Base-by-base conservation (phyloP, 1,140 invertebrate species). In the Temnothorax curvispinosus region DNA sequence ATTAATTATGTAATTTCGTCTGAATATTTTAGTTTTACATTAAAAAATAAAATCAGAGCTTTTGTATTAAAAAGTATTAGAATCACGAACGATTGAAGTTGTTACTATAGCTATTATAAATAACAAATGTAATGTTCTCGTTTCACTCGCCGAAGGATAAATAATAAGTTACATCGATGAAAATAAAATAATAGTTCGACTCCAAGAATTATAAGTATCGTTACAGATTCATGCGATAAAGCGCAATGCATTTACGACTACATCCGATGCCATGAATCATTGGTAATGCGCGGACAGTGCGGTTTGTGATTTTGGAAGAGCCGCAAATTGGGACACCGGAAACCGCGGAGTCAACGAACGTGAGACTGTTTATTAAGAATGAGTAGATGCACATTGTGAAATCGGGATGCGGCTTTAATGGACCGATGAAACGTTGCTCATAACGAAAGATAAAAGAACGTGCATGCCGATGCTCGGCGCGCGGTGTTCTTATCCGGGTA, bases 251-350 rank as follows among this genome's bases (percentile, higher is more conserved):
- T 58, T 77, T 27, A 38, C 32, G 32, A 32, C 32, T 41, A 13
- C 7, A 4, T 52, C 3, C 44, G 35, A 67, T 67, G 47, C 18
- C 15, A 35, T 38, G n/a, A 52, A 80, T 52, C 6, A 18, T 41
- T 81, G 47, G 11, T 27, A 41, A 71, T 60, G 78, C 64, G 38
- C 64, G 38, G 21, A 7, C 21, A 60, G 58, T 35, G 8, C 18
- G 41, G 6, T 50, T 62, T 88, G 32, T 50, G 87, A 60, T 62
- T 77, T 88, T 58, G 27, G 69, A 85, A 88, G 69, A 88, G 60
- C 50, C n/a, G 13, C 62, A 82, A 32, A 58, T 56, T 18, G 47
- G n/a, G 21, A 41, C 15, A 41, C 38, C 3, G 44, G 21, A 21
- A 67, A 54, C n/a, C 35, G 15, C 35, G 2, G 44, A 41, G 9